phyloP scores from a whole-genome alignment of 2,797 vertebrate genomes.

The Lindbergichthys nudifrons region DNA sequence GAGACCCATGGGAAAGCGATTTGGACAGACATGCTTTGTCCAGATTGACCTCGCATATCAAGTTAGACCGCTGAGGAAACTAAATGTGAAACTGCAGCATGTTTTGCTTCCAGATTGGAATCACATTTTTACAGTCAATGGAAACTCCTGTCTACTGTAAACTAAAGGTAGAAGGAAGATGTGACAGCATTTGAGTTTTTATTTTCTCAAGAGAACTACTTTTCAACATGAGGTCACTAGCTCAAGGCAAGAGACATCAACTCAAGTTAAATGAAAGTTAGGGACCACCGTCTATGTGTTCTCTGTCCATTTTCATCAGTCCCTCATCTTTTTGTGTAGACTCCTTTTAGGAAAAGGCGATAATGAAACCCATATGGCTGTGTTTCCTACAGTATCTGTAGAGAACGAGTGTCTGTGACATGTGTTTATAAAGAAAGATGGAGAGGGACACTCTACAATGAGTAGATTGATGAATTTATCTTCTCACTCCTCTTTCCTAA shows the following conservation, averaged over 20 bases:
- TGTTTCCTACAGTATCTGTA: conserved; percentile 45
- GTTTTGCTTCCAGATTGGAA: conserved; percentile 45
- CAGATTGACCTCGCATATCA: conserved; percentile 44
- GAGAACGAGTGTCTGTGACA: conserved; percentile 15
- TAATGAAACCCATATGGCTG: conserved; percentile 59
- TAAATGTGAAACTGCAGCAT: conserved; percentile 42
- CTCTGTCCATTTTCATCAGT: conserved; percentile 21
- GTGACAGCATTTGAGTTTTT: conserved; percentile 3
- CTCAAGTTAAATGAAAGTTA: conserved; percentile 11
- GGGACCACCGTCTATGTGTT: conserved; percentile 12
- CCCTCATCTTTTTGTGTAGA: conserved; percentile 16
- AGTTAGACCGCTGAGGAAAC: conserved; percentile 35
- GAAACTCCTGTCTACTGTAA: conserved; percentile 42
- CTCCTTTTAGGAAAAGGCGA: conserved; percentile 30
- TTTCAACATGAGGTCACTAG: conserved; percentile 9
- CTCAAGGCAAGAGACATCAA: conserved; percentile 3
- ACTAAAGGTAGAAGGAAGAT: conserved; percentile 5
- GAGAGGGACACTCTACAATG: neutral
- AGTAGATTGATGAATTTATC: conserved; percentile 46
- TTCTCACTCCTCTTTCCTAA: conserved; percentile 40
- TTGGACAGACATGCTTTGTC: conserved; percentile 38
- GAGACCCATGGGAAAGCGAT: conserved; percentile 27
- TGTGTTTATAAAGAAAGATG: conserved; percentile 39
- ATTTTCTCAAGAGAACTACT: neutral
- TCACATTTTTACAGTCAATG: conserved; percentile 35